These are phyloP conservation scores for Torymus aiolomorphi DNA, from an alignment of 2,888 invertebrate genomes.

Conservation along the genomic window DNA sequence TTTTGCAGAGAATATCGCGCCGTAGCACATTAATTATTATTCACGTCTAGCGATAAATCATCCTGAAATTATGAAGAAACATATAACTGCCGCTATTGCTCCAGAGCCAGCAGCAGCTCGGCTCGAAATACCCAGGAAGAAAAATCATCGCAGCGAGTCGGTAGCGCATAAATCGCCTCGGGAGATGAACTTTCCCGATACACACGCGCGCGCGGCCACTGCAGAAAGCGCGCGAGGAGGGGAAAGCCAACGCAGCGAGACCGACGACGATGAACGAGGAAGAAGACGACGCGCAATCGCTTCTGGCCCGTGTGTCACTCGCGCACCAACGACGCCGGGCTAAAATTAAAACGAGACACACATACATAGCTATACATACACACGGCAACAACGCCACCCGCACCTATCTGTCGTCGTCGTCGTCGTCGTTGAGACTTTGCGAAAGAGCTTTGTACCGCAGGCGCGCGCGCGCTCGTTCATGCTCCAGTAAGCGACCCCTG, in stretches of 20 bases:
- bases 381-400: constrained; percentile 37
- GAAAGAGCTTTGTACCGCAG: constrained; percentile 46
- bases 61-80: no score
- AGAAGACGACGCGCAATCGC: constrained; percentile 12
- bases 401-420: constrained; percentile 39
- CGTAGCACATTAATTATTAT: no score
- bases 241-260: constrained; percentile 16
- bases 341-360: constrained; percentile 73
- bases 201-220: background rate
- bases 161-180: constrained; percentile 22
- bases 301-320: background rate
- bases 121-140: no score
- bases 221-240: background rate
- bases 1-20: no score
- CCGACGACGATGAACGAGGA: background rate
- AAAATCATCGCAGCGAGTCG: no score
- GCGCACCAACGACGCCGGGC: constrained; percentile 61
- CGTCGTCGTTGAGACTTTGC: constrained; percentile 42
- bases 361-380: no score
- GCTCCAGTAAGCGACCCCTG: constrained; percentile 50
- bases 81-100: no score
- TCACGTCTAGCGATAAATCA: no score
- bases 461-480: constrained; percentile 30
- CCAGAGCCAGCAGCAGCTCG: no score
- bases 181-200: constrained; percentile 11